Evolutionary conservation across 1,140 invertebrate genomes (phyloP), one percentile per base, ranked within the genome.

Genomic region (Drosophila micromelanica): DNA sequence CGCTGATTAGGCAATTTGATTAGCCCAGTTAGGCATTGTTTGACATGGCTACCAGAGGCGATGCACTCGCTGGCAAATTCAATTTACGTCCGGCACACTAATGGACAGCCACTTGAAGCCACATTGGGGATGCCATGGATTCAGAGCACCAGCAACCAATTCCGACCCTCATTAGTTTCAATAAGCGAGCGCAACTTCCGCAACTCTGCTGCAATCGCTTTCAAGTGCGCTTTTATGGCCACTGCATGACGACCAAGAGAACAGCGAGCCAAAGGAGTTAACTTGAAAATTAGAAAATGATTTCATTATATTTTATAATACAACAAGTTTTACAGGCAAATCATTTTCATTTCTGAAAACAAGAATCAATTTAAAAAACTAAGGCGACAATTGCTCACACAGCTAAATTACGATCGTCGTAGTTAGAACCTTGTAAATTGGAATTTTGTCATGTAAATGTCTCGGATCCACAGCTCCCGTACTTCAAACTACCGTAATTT

Each of bases 1-100:
- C 61, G 54, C 43, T 81, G 79, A 81, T 81, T 76, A 64, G 68
- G 62, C 78, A 77, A 80, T 81, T 80, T 71, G 78, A 73, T 76
- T 80, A n/a, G 59, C 42, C 57, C 67, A 57, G 72, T 79, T 64
- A 70, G 74, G 76, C 61, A 77, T 78, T 74, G 65, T 67, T 64
- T 62, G 57, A 55, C 52, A 32, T 38, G 12, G 49, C 30, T 37
- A 27, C 12, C 11, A n/a, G 38, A 8, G 27, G 17, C 54, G 32
- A n/a, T 54, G 51, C 61, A 64, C 12, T 63, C 43, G 15, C 27
- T 13, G 38, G 6, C 48, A 63, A 63, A 54, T 52, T 54, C 37
- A 63, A 63, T 63, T 63, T 62, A 27, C 13, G 9, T 4, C 11
- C 45, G 23, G 23, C 20, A n/a, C 23, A 2, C 38, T 42, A 40